Evolutionary conservation across 2,113 vertebrate species (phyloP).

Genomic region (Camelus dromedarius): DNA sequence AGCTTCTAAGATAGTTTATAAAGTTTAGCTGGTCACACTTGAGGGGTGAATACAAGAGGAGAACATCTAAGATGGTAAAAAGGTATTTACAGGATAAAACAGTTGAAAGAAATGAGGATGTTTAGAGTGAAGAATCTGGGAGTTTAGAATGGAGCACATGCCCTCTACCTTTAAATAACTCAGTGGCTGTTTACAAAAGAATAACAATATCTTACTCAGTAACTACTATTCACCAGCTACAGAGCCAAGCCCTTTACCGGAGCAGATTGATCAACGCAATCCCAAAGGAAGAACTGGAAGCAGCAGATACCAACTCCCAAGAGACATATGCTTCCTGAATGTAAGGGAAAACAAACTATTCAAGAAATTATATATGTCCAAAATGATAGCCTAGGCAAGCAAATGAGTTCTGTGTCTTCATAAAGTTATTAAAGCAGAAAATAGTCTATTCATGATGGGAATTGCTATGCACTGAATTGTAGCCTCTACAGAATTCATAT

Average conservation of each 20-base stretch:
- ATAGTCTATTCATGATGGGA: neutral
- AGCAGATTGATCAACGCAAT: neutral
- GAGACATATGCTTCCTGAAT: neutral
- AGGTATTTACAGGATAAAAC: neutral
- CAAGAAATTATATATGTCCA: neutral
- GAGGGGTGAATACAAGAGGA: neutral
- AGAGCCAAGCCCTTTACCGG: neutral
- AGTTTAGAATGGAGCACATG: neutral
- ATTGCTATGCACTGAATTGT: neutral
- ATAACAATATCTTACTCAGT: neutral
- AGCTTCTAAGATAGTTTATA: neutral
- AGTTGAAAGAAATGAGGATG: neutral
- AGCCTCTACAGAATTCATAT: neutral
- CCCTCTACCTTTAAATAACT: neutral
- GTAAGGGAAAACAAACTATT: neutral
- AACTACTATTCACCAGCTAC: neutral
- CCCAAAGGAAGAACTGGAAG: neutral
- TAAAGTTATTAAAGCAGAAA: neutral
- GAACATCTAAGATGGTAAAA: neutral
- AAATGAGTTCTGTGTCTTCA: neutral
- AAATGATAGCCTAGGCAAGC: neutral
- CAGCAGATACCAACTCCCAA: neutral
- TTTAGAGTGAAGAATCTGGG: neutral
- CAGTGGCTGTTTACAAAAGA: conserved; percentile 3
- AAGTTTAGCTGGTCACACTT: neutral